Conservation (phyloP, 2,113 vertebrate species). For the Tragelaphus strepsiceros region DNA sequence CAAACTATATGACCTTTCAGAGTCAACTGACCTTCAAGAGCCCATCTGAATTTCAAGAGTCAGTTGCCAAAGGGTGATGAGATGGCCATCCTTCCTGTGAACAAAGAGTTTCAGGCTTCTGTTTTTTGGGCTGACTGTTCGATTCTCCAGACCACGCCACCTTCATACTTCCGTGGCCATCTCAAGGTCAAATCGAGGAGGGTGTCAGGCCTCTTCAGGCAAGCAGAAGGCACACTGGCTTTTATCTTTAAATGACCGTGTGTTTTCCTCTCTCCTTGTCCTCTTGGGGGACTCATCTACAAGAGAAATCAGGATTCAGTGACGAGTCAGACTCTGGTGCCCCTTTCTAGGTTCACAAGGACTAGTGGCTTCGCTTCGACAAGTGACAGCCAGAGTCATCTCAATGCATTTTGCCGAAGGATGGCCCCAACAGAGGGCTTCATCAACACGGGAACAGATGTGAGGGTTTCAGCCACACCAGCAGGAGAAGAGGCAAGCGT, state of each 20-base stretch:
- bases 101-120: too few relatives aligned
- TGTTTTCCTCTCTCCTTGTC: neutral
- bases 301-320: neutral
- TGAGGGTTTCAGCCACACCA: neutral
- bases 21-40: neutral
- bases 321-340: neutral
- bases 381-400: neutral
- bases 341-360: neutral
- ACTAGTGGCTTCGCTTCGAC: neutral
- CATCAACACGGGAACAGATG: neutral
- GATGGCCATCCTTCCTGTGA: neutral
- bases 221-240: neutral
- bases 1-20: neutral
- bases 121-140: too few relatives aligned
- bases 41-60: neutral
- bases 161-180: neutral
- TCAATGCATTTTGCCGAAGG: neutral
- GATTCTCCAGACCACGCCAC: neutral
- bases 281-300: neutral
- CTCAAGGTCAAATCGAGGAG: constrained; percentile 53
- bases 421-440: neutral
- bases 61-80: neutral
- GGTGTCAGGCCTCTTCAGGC: neutral
- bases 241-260: neutral
- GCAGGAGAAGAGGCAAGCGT: neutral